These are phyloP conservation scores for Uria aalge DNA, from an alignment of 2,113 vertebrate genomes.

Conservation along the genomic window DNA sequence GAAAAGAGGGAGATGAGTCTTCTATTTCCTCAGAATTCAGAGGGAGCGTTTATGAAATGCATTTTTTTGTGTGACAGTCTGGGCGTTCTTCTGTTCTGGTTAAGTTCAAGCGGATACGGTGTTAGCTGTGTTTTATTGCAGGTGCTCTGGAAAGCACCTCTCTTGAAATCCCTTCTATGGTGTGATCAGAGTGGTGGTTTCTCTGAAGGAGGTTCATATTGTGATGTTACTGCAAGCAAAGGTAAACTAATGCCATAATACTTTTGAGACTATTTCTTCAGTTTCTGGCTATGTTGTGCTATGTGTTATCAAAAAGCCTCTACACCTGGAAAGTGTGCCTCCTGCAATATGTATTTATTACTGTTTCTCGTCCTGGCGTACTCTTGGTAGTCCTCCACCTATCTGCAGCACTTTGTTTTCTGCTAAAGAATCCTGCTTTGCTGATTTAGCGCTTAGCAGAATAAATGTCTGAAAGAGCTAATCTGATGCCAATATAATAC, in stretches of 20 bases:
- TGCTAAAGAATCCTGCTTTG: not conserved
- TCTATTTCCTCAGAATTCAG: not conserved
- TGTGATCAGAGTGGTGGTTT: not conserved
- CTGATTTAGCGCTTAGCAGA: not conserved
- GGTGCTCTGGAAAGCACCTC: not conserved
- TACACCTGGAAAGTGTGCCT: not conserved
- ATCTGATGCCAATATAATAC: not conserved
- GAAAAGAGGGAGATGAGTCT: not conserved
- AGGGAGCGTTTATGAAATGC: not conserved
- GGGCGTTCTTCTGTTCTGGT: not conserved
- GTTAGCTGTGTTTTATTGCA: not conserved
- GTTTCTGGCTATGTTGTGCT: not conserved
- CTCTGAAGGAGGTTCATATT: not conserved
- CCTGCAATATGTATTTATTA: fast-evolving
- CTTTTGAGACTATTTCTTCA: not conserved
- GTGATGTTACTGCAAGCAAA: not conserved
- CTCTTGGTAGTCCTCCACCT: not conserved
- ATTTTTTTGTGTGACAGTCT: fast-evolving
- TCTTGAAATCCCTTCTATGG: not conserved
- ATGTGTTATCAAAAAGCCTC: not conserved
- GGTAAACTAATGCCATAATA: not conserved
- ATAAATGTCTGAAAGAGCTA: not conserved
- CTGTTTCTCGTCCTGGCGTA: not conserved
- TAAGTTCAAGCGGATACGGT: not conserved
- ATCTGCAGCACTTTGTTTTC: not conserved